Evolutionary conservation across 2,113 vertebrate species (phyloP), one percentile per base, ranked within the genome.

Genomic region (Aythya baeri): DNA sequence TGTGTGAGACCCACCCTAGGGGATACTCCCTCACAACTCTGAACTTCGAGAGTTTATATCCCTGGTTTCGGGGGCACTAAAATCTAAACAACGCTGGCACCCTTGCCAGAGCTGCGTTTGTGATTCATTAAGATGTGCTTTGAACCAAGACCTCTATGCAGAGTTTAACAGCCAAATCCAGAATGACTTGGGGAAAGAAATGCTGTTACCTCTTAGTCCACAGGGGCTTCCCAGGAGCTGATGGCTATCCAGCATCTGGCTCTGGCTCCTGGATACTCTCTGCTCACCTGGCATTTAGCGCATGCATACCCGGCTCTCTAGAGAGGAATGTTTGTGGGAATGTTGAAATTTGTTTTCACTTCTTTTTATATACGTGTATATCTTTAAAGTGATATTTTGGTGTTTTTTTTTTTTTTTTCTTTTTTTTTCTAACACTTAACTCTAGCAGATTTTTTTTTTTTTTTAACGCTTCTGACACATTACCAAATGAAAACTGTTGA

Each of bases 401-500:
- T 23, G 63, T 58, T 73, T 6, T 79, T 78, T 58, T 77, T 6
- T 79, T 78, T 62, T 83, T 6, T 83, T 83, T 73, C 73, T 62
- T 83, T 6, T 83, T 83, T 73, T 43, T 76, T 4, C 50, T 54
- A 44, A 10, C 18, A 4, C 29, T 79, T 85, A 63, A 93, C 34
- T 76, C 86, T 18, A 83, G 57, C 76, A 84, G 80, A 78, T 81
- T 94, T 55, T 90, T 88, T 75, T 93, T 93, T 34, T 34, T 34
- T 34, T 34, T 94, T 93, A 93, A 88, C 46, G 1, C 52, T 92
- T 86, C 72, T 90, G 70, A 84, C 61, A 81, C 55, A 46, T 81
- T 83, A 74, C 76, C 80, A 90, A 86, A 95, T 90, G 61, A 88
- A 93, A 97, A 90, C 62, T 29, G 71, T 55, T 89, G 54, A 63